Evolutionary conservation across 1,140 invertebrate genomes (phyloP).

Genomic region (Drosophila fuyamai): DNA sequence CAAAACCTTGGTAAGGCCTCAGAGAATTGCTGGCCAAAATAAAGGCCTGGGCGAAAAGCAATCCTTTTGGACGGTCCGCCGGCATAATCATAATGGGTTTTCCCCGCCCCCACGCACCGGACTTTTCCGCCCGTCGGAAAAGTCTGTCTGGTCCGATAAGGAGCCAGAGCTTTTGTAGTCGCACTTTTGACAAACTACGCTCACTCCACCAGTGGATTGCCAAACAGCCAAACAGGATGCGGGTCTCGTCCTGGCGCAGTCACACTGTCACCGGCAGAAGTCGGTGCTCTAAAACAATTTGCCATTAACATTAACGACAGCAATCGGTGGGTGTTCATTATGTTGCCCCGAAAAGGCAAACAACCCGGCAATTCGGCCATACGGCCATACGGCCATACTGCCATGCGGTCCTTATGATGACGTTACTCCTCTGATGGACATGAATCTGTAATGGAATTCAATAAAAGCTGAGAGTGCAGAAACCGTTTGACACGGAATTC

Average conservation of each 20-base stretch:
- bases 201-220: not conserved
- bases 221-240: slow-evolving; percentile 5
- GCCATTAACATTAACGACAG: slow-evolving; percentile 53
- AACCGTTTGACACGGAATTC: slow-evolving; percentile 70
- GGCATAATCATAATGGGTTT: slow-evolving; percentile 32
- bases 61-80: slow-evolving; percentile 10
- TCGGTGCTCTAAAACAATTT: slow-evolving; percentile 53
- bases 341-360: slow-evolving; percentile 7
- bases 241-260: slow-evolving; percentile 22
- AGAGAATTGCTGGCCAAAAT: slow-evolving; percentile 10
- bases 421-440: slow-evolving; percentile 61
- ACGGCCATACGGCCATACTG: not conserved
- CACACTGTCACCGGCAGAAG: slow-evolving; percentile 39
- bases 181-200: slow-evolving; percentile 39
- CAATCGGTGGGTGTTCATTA: slow-evolving; percentile 43
- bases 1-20: slow-evolving; percentile 6
- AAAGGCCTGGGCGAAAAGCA: slow-evolving; percentile 6
- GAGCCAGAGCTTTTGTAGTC: slow-evolving; percentile 31
- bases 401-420: slow-evolving; percentile 65
- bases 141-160: slow-evolving; percentile 43
- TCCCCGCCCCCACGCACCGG: not conserved
- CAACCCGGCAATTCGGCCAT: slow-evolving; percentile 1
- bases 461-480: slow-evolving; percentile 81
- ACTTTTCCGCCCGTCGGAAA: slow-evolving; percentile 22
- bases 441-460: slow-evolving; percentile 81